Conservation (phyloP, 2,797 vertebrate species). For the Prionace glauca region DNA sequence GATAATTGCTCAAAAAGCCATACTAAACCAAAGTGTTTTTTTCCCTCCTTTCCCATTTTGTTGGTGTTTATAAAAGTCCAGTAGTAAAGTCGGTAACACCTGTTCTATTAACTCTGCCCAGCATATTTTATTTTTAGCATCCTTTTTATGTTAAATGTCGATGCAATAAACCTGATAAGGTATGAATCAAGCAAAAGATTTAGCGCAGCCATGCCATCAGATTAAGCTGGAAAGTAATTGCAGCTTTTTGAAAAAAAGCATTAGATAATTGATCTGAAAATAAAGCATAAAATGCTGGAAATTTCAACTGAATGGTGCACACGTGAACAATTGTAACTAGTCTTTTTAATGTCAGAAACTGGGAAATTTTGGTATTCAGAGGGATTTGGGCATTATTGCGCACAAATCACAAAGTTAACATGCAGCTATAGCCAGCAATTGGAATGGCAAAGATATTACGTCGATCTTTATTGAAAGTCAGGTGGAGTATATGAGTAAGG, state of each 20-base stretch:
- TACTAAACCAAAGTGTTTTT: not conserved
- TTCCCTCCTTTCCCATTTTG: not conserved
- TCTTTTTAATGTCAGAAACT: not conserved
- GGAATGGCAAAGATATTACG: no score
- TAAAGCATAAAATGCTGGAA: not conserved
- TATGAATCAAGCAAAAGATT: not conserved
- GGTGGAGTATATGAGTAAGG: not conserved
- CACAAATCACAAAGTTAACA: not conserved
- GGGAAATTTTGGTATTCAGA: not conserved
- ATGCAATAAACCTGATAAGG: not conserved
- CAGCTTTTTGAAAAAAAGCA: not conserved
- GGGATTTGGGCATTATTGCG: not conserved
- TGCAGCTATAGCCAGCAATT: not conserved
- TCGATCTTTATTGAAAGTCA: not conserved
- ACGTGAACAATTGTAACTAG: not conserved
- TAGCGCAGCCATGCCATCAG: not conserved
- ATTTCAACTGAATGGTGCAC: not conserved
- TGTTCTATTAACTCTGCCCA: not conserved
- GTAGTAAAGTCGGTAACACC: not conserved
- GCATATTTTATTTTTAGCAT: not conserved
- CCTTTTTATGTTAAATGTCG: not conserved
- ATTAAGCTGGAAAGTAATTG: no score
- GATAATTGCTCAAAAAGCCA: not conserved
- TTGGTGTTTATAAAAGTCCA: not conserved
- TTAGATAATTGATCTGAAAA: not conserved